Conservation (phyloP, 2,797 vertebrate genomes). For the Alauda arvensis region DNA sequence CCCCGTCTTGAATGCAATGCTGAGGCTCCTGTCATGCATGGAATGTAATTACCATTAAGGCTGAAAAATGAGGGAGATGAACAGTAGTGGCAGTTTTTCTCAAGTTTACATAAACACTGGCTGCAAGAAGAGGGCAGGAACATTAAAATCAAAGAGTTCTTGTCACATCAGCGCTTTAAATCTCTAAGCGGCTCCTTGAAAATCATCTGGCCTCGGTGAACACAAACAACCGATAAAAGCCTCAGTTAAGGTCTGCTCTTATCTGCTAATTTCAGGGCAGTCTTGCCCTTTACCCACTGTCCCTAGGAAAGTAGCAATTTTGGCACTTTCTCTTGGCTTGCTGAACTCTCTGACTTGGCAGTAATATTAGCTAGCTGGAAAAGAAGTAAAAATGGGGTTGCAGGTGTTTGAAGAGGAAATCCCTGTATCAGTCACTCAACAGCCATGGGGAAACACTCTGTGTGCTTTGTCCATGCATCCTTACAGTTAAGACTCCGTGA, state of each 20-base stretch:
- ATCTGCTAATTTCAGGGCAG: slow-evolving; percentile 66
- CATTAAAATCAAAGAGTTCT: slow-evolving; percentile 73
- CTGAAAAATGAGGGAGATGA: slow-evolving; percentile 76
- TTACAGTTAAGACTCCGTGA: neutral
- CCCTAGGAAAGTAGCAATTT: slow-evolving; percentile 57
- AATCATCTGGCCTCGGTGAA: slow-evolving; percentile 73
- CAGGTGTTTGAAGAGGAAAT: neutral
- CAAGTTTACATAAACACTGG: slow-evolving; percentile 76
- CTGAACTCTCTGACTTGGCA: neutral
- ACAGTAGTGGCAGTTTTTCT: slow-evolving; percentile 76
- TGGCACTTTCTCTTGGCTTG: slow-evolving; percentile 44
- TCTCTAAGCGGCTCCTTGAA: slow-evolving; percentile 73
- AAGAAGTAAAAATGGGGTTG: neutral
- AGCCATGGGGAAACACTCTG: neutral
- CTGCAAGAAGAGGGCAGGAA: slow-evolving; percentile 64
- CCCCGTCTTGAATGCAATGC: slow-evolving; percentile 21
- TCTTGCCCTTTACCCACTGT: slow-evolving; percentile 51
- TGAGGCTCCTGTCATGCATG: slow-evolving; percentile 66
- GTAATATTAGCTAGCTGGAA: neutral
- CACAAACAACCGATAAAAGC: slow-evolving; percentile 76
- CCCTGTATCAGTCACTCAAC: neutral
- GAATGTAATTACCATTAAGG: slow-evolving; percentile 77
- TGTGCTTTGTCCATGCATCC: neutral
- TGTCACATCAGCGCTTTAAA: slow-evolving; percentile 73
- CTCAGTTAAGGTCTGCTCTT: slow-evolving; percentile 60